Evolutionary conservation across 37 sponge, comb jelly and placozoan species (phyloP).

Genomic region (Dysidea cf. avara): DNA sequence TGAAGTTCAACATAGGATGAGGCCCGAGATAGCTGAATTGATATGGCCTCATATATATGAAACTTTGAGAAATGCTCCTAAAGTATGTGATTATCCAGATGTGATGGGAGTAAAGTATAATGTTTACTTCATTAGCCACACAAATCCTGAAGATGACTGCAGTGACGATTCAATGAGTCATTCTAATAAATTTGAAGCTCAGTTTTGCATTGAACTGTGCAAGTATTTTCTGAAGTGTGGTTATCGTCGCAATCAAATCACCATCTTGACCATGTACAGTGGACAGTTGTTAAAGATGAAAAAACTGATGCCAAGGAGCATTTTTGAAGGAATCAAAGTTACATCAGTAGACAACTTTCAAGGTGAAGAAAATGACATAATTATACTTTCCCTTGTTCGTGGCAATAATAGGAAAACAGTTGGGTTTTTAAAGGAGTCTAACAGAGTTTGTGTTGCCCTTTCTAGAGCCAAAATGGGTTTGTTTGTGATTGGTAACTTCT

Average conservation of each 20-base stretch:
- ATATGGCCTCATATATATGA: constrained; percentile 74
- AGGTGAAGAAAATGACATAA: too few species aligned
- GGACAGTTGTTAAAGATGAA: constrained; percentile 68
- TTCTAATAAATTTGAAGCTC: constrained; percentile 74
- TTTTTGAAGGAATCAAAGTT: constrained; percentile 68
- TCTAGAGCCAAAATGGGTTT: constrained; percentile 87
- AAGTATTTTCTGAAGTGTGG: constrained; percentile 77
- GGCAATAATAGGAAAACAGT: constrained; percentile 66
- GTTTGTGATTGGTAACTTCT: constrained; percentile 86
- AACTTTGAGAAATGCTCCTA: constrained; percentile 21
- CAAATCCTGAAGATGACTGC: constrained; percentile 37
- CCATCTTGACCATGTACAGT: too few species aligned
- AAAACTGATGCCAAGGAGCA: constrained; percentile 33
- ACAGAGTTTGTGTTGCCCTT: constrained; percentile 87
- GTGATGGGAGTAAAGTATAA: constrained; percentile 62
- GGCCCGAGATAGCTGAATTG: constrained; percentile 83
- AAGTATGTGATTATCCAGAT: constrained; percentile 41
- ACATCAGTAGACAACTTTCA: constrained; percentile 91
- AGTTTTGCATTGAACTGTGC: constrained; percentile 64
- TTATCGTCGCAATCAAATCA: constrained; percentile 37
- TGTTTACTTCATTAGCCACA: constrained; percentile 71
- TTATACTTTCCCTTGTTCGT: too few species aligned
- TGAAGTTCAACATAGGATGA: constrained; percentile 81
- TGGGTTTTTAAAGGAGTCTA: constrained; percentile 75
- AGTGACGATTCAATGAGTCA: constrained; percentile 29